phyloP scores from a whole-genome alignment of 2,888 invertebrate genomes.

The Nymphalis c-album region DNA sequence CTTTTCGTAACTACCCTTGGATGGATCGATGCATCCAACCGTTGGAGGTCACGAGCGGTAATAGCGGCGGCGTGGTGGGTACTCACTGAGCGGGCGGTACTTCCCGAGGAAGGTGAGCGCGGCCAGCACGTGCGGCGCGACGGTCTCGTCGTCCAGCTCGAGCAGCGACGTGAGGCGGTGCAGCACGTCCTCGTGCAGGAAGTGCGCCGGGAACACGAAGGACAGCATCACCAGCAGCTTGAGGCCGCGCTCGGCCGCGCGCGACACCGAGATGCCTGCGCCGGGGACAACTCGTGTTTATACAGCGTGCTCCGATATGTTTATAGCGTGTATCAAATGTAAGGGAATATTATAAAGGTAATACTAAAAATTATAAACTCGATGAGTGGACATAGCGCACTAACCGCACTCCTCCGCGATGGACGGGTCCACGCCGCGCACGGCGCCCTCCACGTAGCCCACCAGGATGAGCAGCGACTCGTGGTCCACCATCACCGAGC shows the following conservation, averaged over 20 bases:
- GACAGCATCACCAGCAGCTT: constrained; percentile 94
- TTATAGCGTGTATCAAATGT: too few species aligned
- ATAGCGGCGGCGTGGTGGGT: too few species aligned
- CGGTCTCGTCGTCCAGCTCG: constrained; percentile 84
- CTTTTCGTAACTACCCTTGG: too few species aligned
- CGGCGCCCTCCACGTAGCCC: constrained; percentile 85
- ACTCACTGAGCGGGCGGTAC: constrained; percentile 89
- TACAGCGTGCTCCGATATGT: too few species aligned
- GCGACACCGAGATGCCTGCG: constrained; percentile 89
- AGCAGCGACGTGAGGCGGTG: constrained; percentile 88
- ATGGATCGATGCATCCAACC: too few species aligned
- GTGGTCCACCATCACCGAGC: constrained; percentile 97
- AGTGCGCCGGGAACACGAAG: constrained; percentile 95
- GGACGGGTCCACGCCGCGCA: constrained; percentile 73
- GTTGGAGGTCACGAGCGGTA: too few species aligned
- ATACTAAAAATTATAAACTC: too few species aligned
- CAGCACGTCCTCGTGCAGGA: constrained; percentile 92
- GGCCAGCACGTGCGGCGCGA: constrained; percentile 90
- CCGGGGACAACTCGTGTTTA: too few species aligned
- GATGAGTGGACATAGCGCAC: constrained; percentile 33
- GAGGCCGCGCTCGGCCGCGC: constrained; percentile 93
- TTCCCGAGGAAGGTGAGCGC: constrained; percentile 93
- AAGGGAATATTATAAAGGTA: too few species aligned
- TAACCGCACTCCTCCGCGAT: constrained; percentile 73
- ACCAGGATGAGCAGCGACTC: constrained; percentile 89